phyloP scores from a whole-genome alignment of 2,113 vertebrate species.

The Barnardius zonarius region DNA sequence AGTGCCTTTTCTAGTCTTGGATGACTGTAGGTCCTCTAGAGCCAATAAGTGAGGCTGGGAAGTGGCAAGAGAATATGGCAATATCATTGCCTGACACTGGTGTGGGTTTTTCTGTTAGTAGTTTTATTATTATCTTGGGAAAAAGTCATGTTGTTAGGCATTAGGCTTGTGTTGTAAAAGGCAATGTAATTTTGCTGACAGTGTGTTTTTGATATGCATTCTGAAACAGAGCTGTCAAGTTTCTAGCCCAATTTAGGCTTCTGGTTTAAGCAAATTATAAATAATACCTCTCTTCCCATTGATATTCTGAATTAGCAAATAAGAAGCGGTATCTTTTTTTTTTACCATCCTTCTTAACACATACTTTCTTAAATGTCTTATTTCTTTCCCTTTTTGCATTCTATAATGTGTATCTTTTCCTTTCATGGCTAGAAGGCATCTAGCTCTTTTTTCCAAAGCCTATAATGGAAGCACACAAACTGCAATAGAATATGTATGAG shows the following conservation, averaged over 20 bases:
- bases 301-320: neutral
- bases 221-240: neutral
- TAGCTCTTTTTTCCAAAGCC: neutral
- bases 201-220: neutral
- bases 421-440: neutral
- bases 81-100: neutral
- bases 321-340: neutral
- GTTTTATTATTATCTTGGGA: neutral
- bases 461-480: neutral
- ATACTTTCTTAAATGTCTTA: neutral
- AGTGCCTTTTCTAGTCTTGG: neutral
- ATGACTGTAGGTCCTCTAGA: neutral
- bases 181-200: neutral
- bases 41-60: neutral
- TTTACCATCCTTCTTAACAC: neutral
- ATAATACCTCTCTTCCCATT: neutral
- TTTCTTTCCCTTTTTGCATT: neutral
- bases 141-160: neutral
- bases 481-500: constrained; percentile 11
- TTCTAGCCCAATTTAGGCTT: neutral
- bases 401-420: rapidly evolving
- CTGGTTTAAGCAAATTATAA: neutral
- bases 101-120: neutral
- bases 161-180: neutral
- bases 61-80: neutral